A percentile compares a stretch with the other conserved stretches of the same genome.
Conservation (phyloP, 2,113 vertebrate species). For the Brachyhypopomus gauderio region DNA sequence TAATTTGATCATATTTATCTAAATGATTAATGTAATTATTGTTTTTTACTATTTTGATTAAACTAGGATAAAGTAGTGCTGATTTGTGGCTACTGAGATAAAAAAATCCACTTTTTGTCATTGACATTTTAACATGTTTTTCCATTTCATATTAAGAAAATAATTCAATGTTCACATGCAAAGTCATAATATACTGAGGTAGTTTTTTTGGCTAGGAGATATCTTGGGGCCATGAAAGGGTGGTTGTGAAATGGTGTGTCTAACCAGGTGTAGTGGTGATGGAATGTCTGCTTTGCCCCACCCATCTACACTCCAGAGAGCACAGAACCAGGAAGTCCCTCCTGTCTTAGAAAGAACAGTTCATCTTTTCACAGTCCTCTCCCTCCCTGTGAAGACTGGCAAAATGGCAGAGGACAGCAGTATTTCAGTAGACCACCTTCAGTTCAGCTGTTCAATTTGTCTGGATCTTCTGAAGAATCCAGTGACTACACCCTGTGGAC, state of each 20-base stretch:
- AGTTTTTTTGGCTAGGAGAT: no score
- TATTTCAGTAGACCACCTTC: slow-evolving; percentile 41
- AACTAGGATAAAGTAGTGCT: no score
- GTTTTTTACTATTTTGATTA: no score
- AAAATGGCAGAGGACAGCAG: slow-evolving; percentile 42
- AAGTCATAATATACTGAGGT: no score
- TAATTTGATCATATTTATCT: no score
- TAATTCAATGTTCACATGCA: no score
- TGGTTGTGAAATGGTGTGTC: not conserved
- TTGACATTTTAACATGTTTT: no score
- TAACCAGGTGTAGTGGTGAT: not conserved
- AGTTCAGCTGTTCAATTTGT: slow-evolving; percentile 43
- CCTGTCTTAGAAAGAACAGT: not conserved
- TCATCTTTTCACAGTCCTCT: not conserved
- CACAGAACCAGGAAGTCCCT: slow-evolving; percentile 8
- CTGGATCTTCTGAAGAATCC: slow-evolving; percentile 38
- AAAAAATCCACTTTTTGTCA: no score
- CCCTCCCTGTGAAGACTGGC: not conserved
- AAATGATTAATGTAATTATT: no score
- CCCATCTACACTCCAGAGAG: not conserved
- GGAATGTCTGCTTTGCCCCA: slow-evolving; percentile 18
- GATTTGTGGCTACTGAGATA: no score
- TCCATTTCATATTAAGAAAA: no score
- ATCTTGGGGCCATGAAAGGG: not conserved
- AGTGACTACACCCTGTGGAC: slow-evolving; percentile 33